Conservation (phyloP, 2,888 invertebrate species). For the Camponotus fellah region DNA sequence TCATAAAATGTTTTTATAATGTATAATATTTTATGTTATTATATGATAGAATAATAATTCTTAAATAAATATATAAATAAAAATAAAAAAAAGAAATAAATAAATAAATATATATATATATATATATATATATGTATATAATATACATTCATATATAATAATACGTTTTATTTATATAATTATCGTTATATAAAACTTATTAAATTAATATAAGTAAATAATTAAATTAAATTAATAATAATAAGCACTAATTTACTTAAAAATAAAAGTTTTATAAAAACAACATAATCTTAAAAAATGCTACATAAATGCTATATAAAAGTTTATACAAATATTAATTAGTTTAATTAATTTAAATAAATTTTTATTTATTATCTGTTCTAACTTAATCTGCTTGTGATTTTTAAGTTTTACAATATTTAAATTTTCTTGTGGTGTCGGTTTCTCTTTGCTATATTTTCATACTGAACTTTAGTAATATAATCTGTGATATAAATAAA, state of each 20-base stretch:
- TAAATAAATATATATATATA: background rate
- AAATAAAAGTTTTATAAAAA: no score
- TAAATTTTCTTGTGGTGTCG: background rate
- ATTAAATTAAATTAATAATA: background rate
- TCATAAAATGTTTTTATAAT: background rate
- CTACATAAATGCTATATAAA: no score
- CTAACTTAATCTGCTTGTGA: background rate
- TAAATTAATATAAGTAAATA: no score
- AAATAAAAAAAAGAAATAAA: background rate
- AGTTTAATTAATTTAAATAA: background rate
- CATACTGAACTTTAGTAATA: background rate
- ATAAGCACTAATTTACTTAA: background rate
- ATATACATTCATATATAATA: no score
- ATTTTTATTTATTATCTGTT: background rate
- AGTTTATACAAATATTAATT: background rate
- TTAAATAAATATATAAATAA: background rate
- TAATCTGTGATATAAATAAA: background rate
- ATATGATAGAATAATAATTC: background rate
- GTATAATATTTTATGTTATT: no score
- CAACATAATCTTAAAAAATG: background rate
- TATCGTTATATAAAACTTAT: no score
- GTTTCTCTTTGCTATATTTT: background rate
- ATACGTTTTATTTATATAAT: no score
- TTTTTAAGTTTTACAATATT: background rate
- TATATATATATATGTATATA: no score